phyloP scores from a whole-genome alignment of 2,888 invertebrate species.

The Pseudanteris insignis region DNA sequence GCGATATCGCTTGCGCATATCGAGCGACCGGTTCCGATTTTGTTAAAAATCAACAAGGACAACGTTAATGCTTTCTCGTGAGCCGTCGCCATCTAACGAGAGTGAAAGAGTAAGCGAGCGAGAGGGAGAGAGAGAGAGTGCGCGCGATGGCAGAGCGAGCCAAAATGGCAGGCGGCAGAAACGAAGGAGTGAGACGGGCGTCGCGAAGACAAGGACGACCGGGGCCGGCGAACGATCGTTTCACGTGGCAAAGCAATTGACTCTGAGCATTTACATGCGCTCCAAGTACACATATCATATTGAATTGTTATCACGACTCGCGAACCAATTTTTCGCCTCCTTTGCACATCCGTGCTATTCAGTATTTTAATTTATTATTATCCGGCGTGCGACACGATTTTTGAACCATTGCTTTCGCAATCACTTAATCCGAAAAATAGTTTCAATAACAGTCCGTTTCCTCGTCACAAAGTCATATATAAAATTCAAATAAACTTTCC shows the following conservation, averaged over 20 bases:
- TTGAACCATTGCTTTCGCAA: no score
- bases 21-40: slow-evolving; percentile 45
- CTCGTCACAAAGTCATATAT: no score
- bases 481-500: no score
- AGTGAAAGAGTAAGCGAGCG: slow-evolving; percentile 26
- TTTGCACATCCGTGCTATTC: neutral
- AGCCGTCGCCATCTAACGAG: slow-evolving; percentile 42
- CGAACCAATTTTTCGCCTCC: slow-evolving; percentile 3
- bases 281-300: slow-evolving; percentile 20
- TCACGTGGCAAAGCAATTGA: slow-evolving; percentile 39
- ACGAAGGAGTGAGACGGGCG: no score
- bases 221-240: slow-evolving; percentile 32
- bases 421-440: no score
- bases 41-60: slow-evolving; percentile 44
- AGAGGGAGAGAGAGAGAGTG: neutral
- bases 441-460: no score
- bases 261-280: slow-evolving; percentile 36
- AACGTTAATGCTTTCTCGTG: slow-evolving; percentile 44
- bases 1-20: slow-evolving; percentile 46
- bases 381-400: no score
- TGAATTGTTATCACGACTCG: slow-evolving; percentile 21
- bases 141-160: neutral
- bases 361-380: no score
- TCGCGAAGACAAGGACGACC: slow-evolving; percentile 29
- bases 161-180: no score